Evolutionary conservation across 1,140 invertebrate genomes (phyloP), one percentile per base, ranked within the genome.

Genomic region (Chironomus tepperi): DNA sequence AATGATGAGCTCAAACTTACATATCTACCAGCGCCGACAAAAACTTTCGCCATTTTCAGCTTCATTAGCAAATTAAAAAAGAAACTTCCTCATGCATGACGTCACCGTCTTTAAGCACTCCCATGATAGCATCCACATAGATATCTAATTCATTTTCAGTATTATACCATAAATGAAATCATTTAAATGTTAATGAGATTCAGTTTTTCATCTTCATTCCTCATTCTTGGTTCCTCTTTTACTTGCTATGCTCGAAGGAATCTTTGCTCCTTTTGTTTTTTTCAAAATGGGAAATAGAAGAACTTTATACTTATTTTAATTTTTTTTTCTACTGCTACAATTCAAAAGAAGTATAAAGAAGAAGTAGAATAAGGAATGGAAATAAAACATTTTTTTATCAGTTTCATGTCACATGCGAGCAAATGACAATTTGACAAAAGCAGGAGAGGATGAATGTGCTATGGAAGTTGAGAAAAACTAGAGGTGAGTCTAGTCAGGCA

Each of bases 141-240:
- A 18, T 21, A 70, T 70, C 65, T 70, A 70, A 70, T 70, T 70
- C 65, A 18, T 19, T 70, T 70, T 18, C 10, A 8, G 16, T 70
- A 16, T n/a, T 10, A 67, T n/a, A 57, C 47, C 47, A n/a, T n/a
- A 57, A 57, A 57, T 57, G 12, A 57, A 57, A 21, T 21, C 19
- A 70, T 70, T 70, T 70, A 70, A 70, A 70, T 70, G 65, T 70
- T 70, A 70, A 70, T 70, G 65, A 70, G 65, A 70, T 70, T 57
- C 47, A 57, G 12, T 57, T 34, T 34, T 5, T n/a, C 12, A 57
- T 57, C 15, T 47, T 57, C 47, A n/a, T 15, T 57, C 15, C n/a
- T 57, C n/a, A 57, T 9, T 47, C 47, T 57, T 57, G 47, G 12
- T n/a, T 57, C 47, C 12, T n/a, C 9, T 57, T 15, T 5, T 57